Conservation (phyloP, 2,888 invertebrate species). For the Actias luna region DNA sequence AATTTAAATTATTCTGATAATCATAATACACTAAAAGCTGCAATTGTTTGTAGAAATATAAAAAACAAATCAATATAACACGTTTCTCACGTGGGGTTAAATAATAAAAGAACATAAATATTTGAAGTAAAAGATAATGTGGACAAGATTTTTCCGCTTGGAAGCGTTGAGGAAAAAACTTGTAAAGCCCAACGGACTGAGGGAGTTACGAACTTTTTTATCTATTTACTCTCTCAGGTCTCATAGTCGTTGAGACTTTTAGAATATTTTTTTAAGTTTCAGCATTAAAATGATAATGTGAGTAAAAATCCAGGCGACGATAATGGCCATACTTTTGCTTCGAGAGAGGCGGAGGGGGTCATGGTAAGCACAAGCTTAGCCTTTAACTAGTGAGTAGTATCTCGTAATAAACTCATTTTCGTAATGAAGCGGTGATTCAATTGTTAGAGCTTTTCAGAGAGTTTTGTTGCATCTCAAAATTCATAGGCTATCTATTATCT, state of each 20-base stretch:
- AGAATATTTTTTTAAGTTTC: conserved; percentile 18
- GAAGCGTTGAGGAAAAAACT: conserved; percentile 15
- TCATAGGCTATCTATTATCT: too few species aligned
- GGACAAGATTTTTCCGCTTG: not conserved
- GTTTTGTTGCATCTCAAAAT: too few species aligned
- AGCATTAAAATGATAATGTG: not conserved
- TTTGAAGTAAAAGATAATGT: too few species aligned
- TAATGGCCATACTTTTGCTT: not conserved
- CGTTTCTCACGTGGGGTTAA: too few species aligned
- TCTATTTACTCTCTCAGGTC: conserved; percentile 16
- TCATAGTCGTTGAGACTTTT: conserved; percentile 15
- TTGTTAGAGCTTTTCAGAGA: too few species aligned
- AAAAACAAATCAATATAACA: too few species aligned
- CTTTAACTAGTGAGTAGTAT: not conserved
- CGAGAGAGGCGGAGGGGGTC: not conserved
- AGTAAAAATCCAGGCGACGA: not conserved
- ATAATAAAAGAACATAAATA: too few species aligned
- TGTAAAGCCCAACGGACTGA: conserved; percentile 9
- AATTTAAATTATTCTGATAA: too few species aligned
- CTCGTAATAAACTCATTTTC: too few species aligned
- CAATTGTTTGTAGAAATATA: too few species aligned
- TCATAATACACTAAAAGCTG: too few species aligned
- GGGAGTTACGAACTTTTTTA: conserved; percentile 16
- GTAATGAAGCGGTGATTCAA: too few species aligned
- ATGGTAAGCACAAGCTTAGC: not conserved